A percentile compares a stretch with the other conserved stretches of the same genome.
These are phyloP conservation scores for Pinna nobilis DNA, from an alignment of 1,140 invertebrate species.

Conservation along the genomic window DNA sequence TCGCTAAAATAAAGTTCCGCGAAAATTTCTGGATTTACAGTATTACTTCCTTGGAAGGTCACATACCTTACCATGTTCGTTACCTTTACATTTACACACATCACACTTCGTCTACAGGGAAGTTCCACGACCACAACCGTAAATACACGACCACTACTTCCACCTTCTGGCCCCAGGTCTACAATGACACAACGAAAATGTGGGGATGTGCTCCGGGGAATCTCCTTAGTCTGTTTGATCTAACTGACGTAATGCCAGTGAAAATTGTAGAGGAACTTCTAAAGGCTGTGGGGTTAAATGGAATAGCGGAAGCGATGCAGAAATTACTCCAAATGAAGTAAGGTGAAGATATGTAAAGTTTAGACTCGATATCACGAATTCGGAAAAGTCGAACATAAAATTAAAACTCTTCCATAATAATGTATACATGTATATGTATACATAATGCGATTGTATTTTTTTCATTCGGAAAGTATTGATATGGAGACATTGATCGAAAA, in stretches of 20 bases:
- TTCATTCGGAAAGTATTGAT: too few relatives aligned
- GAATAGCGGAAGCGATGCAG: conserved; percentile 48
- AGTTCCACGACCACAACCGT: conserved; percentile 55
- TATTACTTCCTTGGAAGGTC: too few relatives aligned
- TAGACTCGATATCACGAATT: neutral
- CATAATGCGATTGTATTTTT: neutral
- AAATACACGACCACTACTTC: conserved; percentile 52
- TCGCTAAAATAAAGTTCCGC: too few relatives aligned
- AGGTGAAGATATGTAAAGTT: neutral
- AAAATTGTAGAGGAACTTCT: conserved; percentile 59
- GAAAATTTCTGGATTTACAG: too few relatives aligned
- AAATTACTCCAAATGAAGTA: conserved; percentile 45
- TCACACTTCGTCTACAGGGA: conserved; percentile 31
- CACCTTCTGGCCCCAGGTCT: conserved; percentile 67
- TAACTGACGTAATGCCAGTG: conserved; percentile 49
- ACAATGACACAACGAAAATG: conserved; percentile 49
- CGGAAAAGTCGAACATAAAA: neutral
- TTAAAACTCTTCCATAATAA: neutral
- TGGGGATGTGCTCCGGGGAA: conserved; percentile 62
- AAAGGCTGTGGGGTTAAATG: conserved; percentile 50
- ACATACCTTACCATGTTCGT: too few relatives aligned
- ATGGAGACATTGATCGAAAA: too few relatives aligned
- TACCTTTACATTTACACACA: too few relatives aligned
- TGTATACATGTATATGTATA: neutral
- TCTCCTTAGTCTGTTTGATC: conserved; percentile 49